phyloP scores from a whole-genome alignment of 2,113 vertebrate species.

The Cyanoramphus novaezelandiae region DNA sequence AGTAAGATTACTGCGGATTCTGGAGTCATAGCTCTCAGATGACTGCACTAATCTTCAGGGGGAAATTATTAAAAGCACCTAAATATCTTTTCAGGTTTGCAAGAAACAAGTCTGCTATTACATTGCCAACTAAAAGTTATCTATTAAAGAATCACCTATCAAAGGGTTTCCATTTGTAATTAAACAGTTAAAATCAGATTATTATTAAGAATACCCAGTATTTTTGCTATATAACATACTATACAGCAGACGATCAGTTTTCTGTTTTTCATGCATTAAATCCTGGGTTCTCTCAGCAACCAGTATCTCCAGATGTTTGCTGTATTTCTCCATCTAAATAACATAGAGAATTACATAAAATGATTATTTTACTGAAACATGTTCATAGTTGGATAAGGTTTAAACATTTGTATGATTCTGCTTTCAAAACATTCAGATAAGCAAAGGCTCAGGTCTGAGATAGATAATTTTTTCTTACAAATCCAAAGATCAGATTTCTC shows the following conservation, averaged over 20 bases:
- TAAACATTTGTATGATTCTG: background rate
- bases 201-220: background rate
- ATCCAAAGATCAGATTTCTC: background rate
- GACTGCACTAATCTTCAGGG: background rate
- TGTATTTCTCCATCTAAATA: constrained; percentile 89
- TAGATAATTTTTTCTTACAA: background rate
- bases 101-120: background rate
- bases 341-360: background rate
- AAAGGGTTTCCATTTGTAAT: background rate
- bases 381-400: background rate
- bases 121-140: background rate
- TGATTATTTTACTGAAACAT: background rate
- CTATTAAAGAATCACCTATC: background rate
- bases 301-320: constrained; percentile 86
- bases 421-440: background rate
- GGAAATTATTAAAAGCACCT: background rate
- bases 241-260: constrained; percentile 81
- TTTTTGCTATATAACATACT: constrained; percentile 74
- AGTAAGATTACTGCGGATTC: background rate
- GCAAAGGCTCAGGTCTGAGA: background rate
- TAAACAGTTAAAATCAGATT: background rate
- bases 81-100: background rate
- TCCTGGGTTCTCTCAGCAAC: constrained; percentile 85
- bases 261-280: constrained; percentile 88
- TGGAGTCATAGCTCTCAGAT: background rate